These are phyloP conservation scores for Pentalonia nigronervosa DNA, from an alignment of 1,140 invertebrate genomes.

Conservation along the genomic window DNA sequence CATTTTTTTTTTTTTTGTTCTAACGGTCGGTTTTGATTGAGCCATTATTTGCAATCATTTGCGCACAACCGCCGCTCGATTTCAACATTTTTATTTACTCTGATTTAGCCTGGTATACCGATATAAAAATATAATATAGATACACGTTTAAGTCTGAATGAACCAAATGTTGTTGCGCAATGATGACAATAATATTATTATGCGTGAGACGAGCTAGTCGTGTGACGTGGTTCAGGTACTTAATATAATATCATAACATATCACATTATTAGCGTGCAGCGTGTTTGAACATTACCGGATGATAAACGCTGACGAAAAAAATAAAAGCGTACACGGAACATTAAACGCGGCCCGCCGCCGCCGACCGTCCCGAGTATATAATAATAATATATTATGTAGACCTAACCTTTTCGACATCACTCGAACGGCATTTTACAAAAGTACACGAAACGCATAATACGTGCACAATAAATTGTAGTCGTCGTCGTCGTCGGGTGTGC, in stretches of 20 bases:
- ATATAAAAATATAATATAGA: background rate
- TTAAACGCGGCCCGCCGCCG: background rate
- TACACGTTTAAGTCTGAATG: background rate
- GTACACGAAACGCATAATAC: background rate
- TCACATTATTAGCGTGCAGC: background rate
- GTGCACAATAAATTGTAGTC: background rate
- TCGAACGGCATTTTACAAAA: background rate
- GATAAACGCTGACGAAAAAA: background rate
- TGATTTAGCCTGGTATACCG: background rate
- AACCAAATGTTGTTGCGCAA: background rate
- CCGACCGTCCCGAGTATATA: background rate
- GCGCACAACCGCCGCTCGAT: too few relatives aligned
- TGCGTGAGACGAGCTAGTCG: background rate
- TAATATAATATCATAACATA: too few relatives aligned
- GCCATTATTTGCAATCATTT: too few relatives aligned
- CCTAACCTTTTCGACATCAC: constrained; percentile 27
- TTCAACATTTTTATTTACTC: too few relatives aligned
- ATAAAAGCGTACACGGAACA: constrained; percentile 1
- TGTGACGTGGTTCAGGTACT: background rate
- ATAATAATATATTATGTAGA: background rate
- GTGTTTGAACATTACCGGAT: background rate
- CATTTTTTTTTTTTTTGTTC: too few relatives aligned
- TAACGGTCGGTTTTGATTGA: too few relatives aligned
- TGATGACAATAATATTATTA: background rate
- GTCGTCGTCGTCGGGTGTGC: background rate